These are phyloP conservation scores for Lutraria lutraria DNA, from an alignment of 2,888 invertebrate genomes.

Conservation along the genomic window DNA sequence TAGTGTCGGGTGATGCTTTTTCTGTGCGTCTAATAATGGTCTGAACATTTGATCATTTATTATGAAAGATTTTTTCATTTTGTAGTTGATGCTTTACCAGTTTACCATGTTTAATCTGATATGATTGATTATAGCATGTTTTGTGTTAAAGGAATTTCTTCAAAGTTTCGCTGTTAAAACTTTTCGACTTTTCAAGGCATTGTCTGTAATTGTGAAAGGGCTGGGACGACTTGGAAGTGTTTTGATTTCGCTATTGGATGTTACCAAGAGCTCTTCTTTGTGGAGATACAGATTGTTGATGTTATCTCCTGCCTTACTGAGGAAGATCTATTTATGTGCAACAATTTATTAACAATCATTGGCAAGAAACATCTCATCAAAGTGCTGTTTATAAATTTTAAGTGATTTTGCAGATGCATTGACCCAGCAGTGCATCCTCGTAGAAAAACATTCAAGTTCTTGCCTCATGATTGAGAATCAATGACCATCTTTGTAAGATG, in stretches of 20 bases:
- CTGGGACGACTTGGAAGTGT: neutral
- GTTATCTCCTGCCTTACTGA: neutral
- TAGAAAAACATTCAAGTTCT: neutral
- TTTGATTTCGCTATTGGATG: neutral
- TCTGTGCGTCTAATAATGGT: neutral
- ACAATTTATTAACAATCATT: slow-evolving; percentile 2
- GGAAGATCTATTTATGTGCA: neutral
- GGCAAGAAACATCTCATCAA: neutral
- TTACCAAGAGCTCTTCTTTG: neutral
- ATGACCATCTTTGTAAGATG: neutral
- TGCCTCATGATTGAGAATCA: neutral
- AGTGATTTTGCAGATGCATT: slow-evolving; percentile 12
- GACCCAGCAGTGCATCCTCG: neutral
- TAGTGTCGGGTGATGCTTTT: neutral
- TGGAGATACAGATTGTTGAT: slow-evolving; percentile 5
- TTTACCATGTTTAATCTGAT: neutral
- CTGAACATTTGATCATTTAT: neutral
- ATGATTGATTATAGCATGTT: neutral
- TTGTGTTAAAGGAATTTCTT: neutral
- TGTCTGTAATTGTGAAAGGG: neutral
- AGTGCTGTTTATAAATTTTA: slow-evolving; percentile 6
- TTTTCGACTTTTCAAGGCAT: neutral
- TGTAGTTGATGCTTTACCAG: neutral
- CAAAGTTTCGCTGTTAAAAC: neutral
- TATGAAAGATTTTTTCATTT: neutral